Evolutionary conservation across 1,140 invertebrate genomes (phyloP), one percentile per base, ranked within the genome.

Genomic region (Heliconius hermathena): DNA sequence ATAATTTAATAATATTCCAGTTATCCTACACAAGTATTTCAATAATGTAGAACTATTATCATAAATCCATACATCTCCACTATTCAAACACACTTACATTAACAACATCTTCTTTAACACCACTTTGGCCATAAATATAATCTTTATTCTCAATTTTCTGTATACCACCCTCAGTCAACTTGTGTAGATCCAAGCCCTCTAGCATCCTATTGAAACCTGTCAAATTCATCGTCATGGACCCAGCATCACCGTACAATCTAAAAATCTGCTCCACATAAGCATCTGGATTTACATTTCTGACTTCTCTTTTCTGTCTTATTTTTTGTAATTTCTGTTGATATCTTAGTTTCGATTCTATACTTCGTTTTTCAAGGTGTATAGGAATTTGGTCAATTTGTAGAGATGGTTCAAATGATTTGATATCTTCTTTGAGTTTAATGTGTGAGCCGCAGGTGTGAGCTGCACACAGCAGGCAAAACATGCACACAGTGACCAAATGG

Each of bases 381-480:
- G 78, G 74, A 46, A 81, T 71, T 49, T 89, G 84, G 4, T 88
- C 84, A 11, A 81, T 76, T 38, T 85, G 82, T 1, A 84, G 20
- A 1, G 73, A 84, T 3, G 89, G 83, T 60, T 89, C 86, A 84
- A 87, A 88, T 13, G 86, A 78, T 6, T 84, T 78, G 0, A 90
- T 78, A 38, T 89, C 84, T 82, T 84, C 86, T 82, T 93, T 85
- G 76, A 87, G 74, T 91, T 89, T 85, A 90, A 95, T 72, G 94
- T 95, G 90, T 95, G 97, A 86, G 95, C 96, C 96, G 86, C 97
- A 97, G 2, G 96, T 95, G 81, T 97, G 97, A 66, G 97, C 96
- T 16, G 97, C 97, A 88, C 97, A 97, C 4, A 97, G 90, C 54
- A 97, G 95, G 89, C 97, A 97, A 84, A 97, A 96, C 89, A 97